These are phyloP conservation scores for Dryobates pubescens DNA, from an alignment of 2,797 vertebrate species.

Conservation along the genomic window DNA sequence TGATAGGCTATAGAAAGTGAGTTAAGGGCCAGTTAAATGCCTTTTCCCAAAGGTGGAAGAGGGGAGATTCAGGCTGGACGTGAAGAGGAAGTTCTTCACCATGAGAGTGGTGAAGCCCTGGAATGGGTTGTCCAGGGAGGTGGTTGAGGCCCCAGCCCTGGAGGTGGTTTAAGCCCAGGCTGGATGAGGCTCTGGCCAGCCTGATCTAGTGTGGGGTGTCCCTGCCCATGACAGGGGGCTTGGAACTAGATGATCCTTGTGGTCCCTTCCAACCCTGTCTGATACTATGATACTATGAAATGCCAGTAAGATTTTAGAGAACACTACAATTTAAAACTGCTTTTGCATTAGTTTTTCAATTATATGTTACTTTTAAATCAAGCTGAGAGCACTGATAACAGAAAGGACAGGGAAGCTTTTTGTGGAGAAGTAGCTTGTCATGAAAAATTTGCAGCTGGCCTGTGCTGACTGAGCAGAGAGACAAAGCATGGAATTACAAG, in stretches of 20 bases:
- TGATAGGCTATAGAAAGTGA: not conserved
- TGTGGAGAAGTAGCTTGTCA: not conserved
- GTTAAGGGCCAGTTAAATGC: not conserved
- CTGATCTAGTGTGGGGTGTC: no score
- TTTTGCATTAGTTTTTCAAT: not conserved
- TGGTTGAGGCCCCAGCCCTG: no score
- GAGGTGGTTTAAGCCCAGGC: no score
- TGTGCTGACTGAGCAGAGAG: not conserved
- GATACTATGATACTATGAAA: not conserved
- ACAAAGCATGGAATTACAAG: not conserved
- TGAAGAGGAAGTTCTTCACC: no score
- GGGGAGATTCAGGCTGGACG: no score
- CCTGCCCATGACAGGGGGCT: no score
- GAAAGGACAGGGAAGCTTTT: not conserved
- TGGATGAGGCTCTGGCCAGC: no score
- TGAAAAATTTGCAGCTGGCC: not conserved
- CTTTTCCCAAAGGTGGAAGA: not conserved
- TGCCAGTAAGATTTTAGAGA: not conserved
- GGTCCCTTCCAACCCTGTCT: no score
- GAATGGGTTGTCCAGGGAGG: no score
- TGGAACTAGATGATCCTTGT: no score
- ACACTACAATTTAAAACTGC: not conserved
- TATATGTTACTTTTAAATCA: not conserved
- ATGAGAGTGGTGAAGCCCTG: no score
- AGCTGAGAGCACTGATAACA: not conserved